Evolutionary conservation across 2,888 invertebrate genomes (phyloP), one percentile per base, ranked within the genome.

Genomic region (Nemoura dubitans): DNA sequence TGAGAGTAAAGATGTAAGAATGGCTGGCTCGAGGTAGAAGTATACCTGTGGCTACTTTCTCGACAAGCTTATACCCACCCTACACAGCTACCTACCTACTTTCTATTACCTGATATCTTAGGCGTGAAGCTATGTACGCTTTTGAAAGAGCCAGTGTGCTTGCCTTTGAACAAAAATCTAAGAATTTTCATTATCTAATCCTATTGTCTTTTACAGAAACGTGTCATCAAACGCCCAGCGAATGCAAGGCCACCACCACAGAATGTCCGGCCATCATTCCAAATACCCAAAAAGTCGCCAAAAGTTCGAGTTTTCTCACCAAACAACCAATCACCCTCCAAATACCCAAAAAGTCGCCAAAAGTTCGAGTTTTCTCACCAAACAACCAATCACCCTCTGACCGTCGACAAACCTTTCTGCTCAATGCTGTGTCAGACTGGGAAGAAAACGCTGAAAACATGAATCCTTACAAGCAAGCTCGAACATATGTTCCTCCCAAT

Each of bases 371-470:
- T 0, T 78, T 78, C 10, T 78, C 78, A 0, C 78, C 78, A 6
- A 26, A 26, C 14, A 78, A n/a, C 16, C 26, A 10, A 26, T 78
- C 85, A 5, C 80, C 85, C 10, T 77, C 85, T 10, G 77, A 80
- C 27, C 85, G 85, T 27, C 85, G 85, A 14, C 85, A 85, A 29
- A 85, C 85, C 27, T 76, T 85, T 16, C 28, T 85, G 10, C 78
- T 78, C 27, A 14, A 78, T 6, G 6, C 78, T 7, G 1, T 28
- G 25, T 5, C 78, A 5, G 76, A 21, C 5, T 25, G 76, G 26
- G 76, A 26, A 76, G 10, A 36, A 36, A 76, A 76, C 21, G 21
- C 26, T 2, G 78, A 78, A 26, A 78, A 78, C 27, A 76, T 26
- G 26, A 5, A 3, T 21, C 5, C 76, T 21, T 5, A 26, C 76